phyloP scores from a whole-genome alignment of 2,888 invertebrate genomes.

The Lepidocyrtinus sp. region DNA sequence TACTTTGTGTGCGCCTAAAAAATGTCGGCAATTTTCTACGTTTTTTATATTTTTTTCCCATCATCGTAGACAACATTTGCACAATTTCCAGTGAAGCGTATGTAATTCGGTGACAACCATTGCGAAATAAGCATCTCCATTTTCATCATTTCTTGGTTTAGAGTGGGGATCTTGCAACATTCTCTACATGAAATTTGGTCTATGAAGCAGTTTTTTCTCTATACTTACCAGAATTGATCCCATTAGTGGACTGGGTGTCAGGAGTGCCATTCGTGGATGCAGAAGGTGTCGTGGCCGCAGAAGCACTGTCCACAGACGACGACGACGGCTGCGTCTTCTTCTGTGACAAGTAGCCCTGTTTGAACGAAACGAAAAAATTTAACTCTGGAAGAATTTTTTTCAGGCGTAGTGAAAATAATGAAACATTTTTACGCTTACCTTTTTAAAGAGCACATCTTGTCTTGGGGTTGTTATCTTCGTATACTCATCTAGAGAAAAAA shows the following conservation, averaged over 20 bases:
- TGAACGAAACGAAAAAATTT: conserved; percentile 70
- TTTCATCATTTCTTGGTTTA: neutral
- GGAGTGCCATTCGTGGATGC: conserved; percentile 70
- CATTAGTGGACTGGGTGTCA: conserved; percentile 70
- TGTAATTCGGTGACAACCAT: conserved; percentile 10
- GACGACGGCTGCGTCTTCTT: conserved; percentile 65
- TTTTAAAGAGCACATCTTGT: conserved; percentile 81
- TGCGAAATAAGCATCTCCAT: conserved; percentile 9
- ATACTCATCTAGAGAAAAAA: conserved; percentile 77
- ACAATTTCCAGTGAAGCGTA: conserved; percentile 8
- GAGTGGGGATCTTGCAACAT: neutral
- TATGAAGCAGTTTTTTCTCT: conserved; percentile 10
- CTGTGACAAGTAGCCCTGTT: conserved; percentile 77
- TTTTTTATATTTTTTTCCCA: neutral
- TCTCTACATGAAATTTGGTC: neutral
- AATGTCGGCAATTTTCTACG: neutral
- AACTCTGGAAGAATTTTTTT: neutral
- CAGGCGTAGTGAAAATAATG: neutral
- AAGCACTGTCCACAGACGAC: conserved; percentile 69
- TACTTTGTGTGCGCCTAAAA: neutral
- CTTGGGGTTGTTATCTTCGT: conserved; percentile 81
- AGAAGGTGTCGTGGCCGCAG: conserved; percentile 69
- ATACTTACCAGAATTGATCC: conserved; percentile 69
- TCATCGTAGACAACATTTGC: neutral
- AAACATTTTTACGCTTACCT: conserved; percentile 22